Conservation (phyloP, 2,797 vertebrate species). For the Falco berigora region DNA sequence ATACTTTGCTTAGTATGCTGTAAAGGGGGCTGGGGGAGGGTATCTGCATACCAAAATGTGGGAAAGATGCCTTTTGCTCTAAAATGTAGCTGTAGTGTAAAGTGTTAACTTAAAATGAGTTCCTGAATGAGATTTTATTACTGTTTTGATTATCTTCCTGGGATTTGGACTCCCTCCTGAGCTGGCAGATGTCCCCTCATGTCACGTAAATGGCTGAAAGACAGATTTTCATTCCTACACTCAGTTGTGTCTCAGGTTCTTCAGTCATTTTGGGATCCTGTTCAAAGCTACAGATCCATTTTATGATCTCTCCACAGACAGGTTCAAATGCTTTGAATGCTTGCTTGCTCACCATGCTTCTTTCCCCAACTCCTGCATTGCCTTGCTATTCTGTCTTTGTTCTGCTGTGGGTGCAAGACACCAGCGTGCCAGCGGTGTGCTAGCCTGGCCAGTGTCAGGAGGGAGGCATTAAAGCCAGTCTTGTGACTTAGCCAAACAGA, state of each 20-base stretch:
- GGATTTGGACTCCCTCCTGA: not conserved
- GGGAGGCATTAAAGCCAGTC: not conserved
- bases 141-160: constrained; percentile 4
- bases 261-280: not conserved
- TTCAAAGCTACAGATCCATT: not conserved
- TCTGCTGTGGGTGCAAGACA: rapidly evolving
- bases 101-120: not conserved
- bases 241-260: not conserved
- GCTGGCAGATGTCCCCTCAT: constrained; percentile 8
- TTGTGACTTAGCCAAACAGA: not conserved
- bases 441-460: not conserved
- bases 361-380: not conserved
- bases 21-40: not conserved
- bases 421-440: not conserved
- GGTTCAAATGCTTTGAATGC: not conserved
- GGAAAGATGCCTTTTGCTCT: not conserved
- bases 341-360: not conserved
- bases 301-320: not conserved
- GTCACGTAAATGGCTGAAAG: not conserved
- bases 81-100: not conserved
- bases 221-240: not conserved
- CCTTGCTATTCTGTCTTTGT: not conserved
- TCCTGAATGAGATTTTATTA: constrained; percentile 7
- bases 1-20: not conserved
- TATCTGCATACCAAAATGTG: not conserved